A percentile compares a stretch with the other conserved stretches of the same genome.
These are phyloP conservation scores for Catharus fuscescens DNA, from an alignment of 2,113 vertebrate genomes.

Conservation along the genomic window DNA sequence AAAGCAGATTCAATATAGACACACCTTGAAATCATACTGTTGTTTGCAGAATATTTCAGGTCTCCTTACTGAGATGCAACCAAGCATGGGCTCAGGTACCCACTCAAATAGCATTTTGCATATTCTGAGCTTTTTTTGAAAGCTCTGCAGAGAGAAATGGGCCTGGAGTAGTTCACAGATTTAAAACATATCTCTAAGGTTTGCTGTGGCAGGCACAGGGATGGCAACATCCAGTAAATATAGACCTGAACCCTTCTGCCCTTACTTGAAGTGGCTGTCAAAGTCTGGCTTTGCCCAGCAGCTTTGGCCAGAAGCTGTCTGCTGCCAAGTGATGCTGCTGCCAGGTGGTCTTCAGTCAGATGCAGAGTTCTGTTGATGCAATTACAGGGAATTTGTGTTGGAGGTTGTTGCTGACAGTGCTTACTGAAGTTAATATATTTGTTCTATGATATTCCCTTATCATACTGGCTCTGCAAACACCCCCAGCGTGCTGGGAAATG, in stretches of 20 bases:
- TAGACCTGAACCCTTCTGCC: neutral
- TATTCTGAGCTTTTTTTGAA: neutral
- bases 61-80: neutral
- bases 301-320: neutral
- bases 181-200: neutral
- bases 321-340: neutral
- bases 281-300: neutral
- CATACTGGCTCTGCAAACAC: neutral
- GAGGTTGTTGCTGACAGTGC: neutral
- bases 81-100: neutral
- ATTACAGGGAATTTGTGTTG: neutral
- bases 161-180: neutral
- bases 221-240: neutral
- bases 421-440: neutral
- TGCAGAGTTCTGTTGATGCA: fast-evolving
- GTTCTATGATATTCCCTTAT: fast-evolving
- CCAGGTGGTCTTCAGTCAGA: neutral
- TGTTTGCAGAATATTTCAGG: neutral
- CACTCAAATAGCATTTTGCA: neutral
- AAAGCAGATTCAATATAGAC: neutral
- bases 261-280: neutral
- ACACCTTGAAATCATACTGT: neutral
- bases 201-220: neutral
- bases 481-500: fast-evolving
- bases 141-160: neutral